Evolutionary conservation across 2,113 vertebrate species (phyloP), one percentile per base, ranked within the genome.

Genomic region (Ameiurus melas): DNA sequence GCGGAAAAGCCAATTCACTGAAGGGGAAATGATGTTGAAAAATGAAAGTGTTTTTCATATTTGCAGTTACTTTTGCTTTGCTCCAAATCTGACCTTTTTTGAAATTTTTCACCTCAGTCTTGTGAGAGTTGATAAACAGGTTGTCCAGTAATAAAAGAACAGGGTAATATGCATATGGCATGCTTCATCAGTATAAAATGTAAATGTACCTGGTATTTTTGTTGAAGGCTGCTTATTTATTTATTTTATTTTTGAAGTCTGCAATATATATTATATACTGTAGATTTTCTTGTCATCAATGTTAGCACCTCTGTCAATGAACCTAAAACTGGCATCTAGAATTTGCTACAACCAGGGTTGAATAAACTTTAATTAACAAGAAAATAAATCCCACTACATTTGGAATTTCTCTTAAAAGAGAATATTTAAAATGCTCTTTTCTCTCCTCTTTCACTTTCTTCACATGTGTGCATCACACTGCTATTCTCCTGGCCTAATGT

Each of bases 401-500:
- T 90, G 58, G 84, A 88, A 10, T 92, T 90, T 87, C 36, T 57
- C 75, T 92, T 91, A 36, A 91, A 93, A 93, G 58, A 90, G 58
- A 90, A 91, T 89, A 91, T 92, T 93, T 30, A 71, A 90, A 88
- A 10, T 84, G 85, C 84, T 36, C 4, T 82, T 82, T 60, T 82
- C 33, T 60, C 17, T 81, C n/a, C 51, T 57, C 16, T 19, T 13
- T 53, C 10, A 13, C 22, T 77, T 43, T 25, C 22, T 53, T 16
- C 13, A 53, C 5, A 55, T 79, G 27, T 53, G 86, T 16, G 64
- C 71, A 77, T 73, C 77, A 83, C 33, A 60, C 30, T 73, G 62
- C 91, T 86, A 89, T 86, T 75, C 47, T 87, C 77, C 88, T 87
- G 89, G 89, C 92, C 92, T 91, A 90, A 92, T 92, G 92, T 94